A percentile compares a stretch with the other conserved stretches of the same genome.
Evolutionary conservation across 2,113 vertebrate genomes (phyloP).

Genomic region (Zootoca vivipara): DNA sequence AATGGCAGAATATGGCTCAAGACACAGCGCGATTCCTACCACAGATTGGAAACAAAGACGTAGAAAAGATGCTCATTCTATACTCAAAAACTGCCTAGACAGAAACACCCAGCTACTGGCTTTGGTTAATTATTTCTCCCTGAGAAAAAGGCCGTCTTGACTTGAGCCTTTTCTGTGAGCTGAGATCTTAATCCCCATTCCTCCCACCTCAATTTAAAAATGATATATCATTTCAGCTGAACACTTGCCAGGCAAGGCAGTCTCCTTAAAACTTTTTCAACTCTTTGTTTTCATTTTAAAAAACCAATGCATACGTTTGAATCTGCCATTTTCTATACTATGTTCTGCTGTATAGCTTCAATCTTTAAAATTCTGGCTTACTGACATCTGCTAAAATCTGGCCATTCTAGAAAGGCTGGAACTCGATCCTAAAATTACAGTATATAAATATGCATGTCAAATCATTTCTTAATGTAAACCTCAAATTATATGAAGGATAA

Average conservation of each 20-base stretch:
- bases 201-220: background rate
- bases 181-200: background rate
- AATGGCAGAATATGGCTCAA: background rate
- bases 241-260: background rate
- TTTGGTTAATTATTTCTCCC: background rate
- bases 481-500: slow-evolving; percentile 44
- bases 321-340: background rate
- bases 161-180: background rate
- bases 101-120: background rate
- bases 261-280: background rate
- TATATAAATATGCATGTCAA: slow-evolving; percentile 3
- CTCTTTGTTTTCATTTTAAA: background rate
- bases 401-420: background rate
- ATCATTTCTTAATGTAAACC: slow-evolving; percentile 32
- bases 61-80: background rate
- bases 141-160: background rate
- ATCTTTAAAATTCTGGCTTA: background rate
- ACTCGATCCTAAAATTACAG: slow-evolving; percentile 18
- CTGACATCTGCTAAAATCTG: slow-evolving; percentile 6
- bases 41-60: background rate
- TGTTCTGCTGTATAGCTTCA: background rate
- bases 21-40: too few relatives aligned
- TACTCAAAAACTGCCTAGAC: background rate
- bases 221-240: background rate
- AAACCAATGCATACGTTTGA: too few relatives aligned